These are phyloP conservation scores for Andrena bicolor DNA, from an alignment of 2,888 invertebrate species.

Conservation along the genomic window DNA sequence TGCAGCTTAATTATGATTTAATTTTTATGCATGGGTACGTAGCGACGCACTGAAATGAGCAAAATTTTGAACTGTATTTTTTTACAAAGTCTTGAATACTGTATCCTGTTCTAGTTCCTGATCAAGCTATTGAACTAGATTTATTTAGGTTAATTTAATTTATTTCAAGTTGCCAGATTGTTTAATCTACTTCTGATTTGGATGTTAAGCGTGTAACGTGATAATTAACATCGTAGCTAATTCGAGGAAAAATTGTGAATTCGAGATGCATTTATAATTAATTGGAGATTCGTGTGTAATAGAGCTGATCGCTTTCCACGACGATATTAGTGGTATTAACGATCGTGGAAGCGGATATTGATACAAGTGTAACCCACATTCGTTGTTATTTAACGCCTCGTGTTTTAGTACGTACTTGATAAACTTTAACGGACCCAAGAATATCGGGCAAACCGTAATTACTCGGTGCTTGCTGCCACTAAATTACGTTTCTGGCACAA, in stretches of 20 bases:
- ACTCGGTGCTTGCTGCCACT: neutral
- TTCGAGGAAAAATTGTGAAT: neutral
- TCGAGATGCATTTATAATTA: neutral
- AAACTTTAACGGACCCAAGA: neutral
- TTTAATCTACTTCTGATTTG: neutral
- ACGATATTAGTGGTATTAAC: neutral
- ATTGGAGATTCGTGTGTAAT: neutral
- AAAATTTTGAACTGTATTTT: too few relatives aligned
- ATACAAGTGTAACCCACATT: conserved; percentile 16
- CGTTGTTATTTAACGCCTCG: neutral
- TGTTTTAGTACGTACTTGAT: neutral
- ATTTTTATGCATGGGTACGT: too few relatives aligned
- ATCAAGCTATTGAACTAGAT: too few relatives aligned
- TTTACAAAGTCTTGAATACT: too few relatives aligned
- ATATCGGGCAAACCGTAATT: neutral
- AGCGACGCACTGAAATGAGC: too few relatives aligned
- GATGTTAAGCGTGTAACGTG: neutral
- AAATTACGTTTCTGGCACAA: neutral
- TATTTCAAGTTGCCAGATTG: too few relatives aligned
- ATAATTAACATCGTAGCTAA: neutral
- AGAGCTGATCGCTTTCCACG: neutral
- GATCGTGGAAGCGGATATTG: neutral
- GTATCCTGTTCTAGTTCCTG: too few relatives aligned
- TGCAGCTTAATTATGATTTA: too few relatives aligned
- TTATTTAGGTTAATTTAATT: too few relatives aligned